phyloP scores from a whole-genome alignment of 2,888 invertebrate species.

The Rhingia rostrata region DNA sequence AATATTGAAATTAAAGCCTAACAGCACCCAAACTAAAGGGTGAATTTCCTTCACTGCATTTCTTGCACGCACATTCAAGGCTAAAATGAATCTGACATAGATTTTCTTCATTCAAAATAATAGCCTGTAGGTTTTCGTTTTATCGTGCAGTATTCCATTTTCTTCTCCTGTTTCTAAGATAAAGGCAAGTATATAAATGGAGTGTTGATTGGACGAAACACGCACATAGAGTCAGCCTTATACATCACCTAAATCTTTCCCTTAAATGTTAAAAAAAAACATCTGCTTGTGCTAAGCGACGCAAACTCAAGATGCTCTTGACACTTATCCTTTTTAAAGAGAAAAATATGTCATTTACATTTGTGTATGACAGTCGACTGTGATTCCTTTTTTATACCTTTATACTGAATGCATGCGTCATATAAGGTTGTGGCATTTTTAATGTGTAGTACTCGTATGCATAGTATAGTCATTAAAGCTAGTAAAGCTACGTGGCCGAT shows the following conservation, averaged over 20 bases:
- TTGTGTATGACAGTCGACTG: slow-evolving; percentile 2
- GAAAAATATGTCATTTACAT: neutral
- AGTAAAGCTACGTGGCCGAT: neutral
- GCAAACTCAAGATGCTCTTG: slow-evolving; percentile 46
- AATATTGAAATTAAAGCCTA: no score
- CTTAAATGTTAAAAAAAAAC: slow-evolving; percentile 23
- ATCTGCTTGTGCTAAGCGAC: neutral
- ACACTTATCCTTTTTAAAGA: slow-evolving; percentile 36
- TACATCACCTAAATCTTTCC: slow-evolving; percentile 39
- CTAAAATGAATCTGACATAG: slow-evolving; percentile 56
- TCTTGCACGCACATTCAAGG: slow-evolving; percentile 32
- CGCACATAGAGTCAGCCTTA: slow-evolving; percentile 23
- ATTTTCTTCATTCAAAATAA: slow-evolving; percentile 34
- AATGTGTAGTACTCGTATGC: neutral
- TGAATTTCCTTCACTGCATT: no score
- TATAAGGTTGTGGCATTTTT: neutral
- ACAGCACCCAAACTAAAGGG: no score
- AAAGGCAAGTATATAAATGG: slow-evolving; percentile 55
- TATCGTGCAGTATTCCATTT: slow-evolving; percentile 34
- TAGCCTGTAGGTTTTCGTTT: slow-evolving; percentile 48
- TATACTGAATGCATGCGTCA: slow-evolving; percentile 2
- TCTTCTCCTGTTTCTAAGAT: slow-evolving; percentile 35
- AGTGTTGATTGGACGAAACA: slow-evolving; percentile 50
- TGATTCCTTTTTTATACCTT: slow-evolving; percentile 7
- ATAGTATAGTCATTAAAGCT: neutral